phyloP scores from a whole-genome alignment of 2,113 vertebrate genomes.

The Lucifuga dentata region DNA sequence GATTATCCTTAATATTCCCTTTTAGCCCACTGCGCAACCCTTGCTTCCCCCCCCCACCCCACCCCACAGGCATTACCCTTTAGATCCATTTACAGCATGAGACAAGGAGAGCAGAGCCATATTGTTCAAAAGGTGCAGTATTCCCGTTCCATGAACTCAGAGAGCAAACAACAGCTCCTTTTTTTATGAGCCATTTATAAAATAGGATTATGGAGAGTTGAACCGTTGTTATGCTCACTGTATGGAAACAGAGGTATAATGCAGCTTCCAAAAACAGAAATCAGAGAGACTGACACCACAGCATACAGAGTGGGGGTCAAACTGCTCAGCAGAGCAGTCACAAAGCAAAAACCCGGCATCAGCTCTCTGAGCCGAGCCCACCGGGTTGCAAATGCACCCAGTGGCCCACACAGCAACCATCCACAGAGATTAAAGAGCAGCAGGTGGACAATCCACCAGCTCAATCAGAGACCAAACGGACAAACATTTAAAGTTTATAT shows the following conservation, averaged over 20 bases:
- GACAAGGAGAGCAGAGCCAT: slow-evolving; percentile 66
- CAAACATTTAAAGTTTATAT: slow-evolving; percentile 63
- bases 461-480: slow-evolving; percentile 74
- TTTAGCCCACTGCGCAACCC: slow-evolving; percentile 19
- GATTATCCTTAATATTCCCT: no score
- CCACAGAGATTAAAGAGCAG: slow-evolving; percentile 71
- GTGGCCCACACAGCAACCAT: slow-evolving; percentile 56
- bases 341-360: slow-evolving; percentile 53
- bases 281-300: slow-evolving; percentile 73
- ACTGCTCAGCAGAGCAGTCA: slow-evolving; percentile 68
- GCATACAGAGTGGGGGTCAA: slow-evolving; percentile 69
- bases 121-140: slow-evolving; percentile 79
- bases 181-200: slow-evolving; percentile 19
- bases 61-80: slow-evolving; percentile 29
- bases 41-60: slow-evolving; percentile 41
- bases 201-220: slow-evolving; percentile 23
- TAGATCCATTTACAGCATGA: slow-evolving; percentile 65
- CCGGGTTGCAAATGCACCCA: slow-evolving; percentile 58
- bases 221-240: slow-evolving; percentile 55
- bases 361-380: slow-evolving; percentile 42
- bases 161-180: slow-evolving; percentile 49
- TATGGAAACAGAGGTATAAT: slow-evolving; percentile 70
- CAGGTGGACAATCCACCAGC: slow-evolving; percentile 68
- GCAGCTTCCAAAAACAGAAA: slow-evolving; percentile 76
- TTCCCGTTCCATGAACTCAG: slow-evolving; percentile 69